phyloP scores from a whole-genome alignment of 1,140 invertebrate species.

The Anthonomus grandis region DNA sequence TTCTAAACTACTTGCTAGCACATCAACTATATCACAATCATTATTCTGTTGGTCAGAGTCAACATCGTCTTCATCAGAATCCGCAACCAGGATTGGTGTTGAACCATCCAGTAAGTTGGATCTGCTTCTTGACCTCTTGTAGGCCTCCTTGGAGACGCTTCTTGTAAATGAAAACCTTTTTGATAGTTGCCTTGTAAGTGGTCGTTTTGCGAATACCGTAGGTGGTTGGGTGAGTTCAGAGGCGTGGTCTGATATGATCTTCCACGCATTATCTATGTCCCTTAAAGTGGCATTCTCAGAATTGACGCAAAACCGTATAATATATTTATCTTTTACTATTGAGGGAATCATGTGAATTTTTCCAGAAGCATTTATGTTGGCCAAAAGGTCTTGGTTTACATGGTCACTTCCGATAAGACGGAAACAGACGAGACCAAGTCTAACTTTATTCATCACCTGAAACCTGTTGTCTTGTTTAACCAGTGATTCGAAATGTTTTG shows the following conservation, averaged over 20 bases:
- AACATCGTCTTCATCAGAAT: slow-evolving; percentile 47
- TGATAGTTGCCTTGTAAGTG: slow-evolving; percentile 55
- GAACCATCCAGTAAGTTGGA: slow-evolving; percentile 64
- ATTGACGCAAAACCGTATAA: slow-evolving; percentile 82
- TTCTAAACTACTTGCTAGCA: slow-evolving; percentile 26
- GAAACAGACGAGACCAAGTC: slow-evolving; percentile 70
- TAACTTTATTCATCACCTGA: slow-evolving; percentile 80
- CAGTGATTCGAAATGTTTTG: slow-evolving; percentile 78
- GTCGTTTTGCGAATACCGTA: slow-evolving; percentile 49
- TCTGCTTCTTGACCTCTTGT: slow-evolving; percentile 57
- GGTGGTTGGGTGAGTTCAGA: slow-evolving; percentile 59
- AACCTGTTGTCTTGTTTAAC: slow-evolving; percentile 75
- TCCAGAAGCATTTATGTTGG: slow-evolving; percentile 83
- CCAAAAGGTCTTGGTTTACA: slow-evolving; percentile 76
- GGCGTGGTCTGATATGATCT: slow-evolving; percentile 66
- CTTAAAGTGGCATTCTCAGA: slow-evolving; percentile 72
- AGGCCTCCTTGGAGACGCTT: slow-evolving; percentile 62
- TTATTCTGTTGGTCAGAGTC: slow-evolving; percentile 26
- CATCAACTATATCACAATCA: slow-evolving; percentile 32
- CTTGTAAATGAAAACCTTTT: slow-evolving; percentile 65
- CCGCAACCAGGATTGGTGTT: slow-evolving; percentile 62
- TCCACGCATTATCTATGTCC: slow-evolving; percentile 76
- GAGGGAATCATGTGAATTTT: slow-evolving; percentile 89
- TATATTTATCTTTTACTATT: slow-evolving; percentile 70
- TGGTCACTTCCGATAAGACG: slow-evolving; percentile 67